These are phyloP conservation scores for Cetoscarus ocellatus DNA, from an alignment of 2,797 vertebrate species.

Conservation along the genomic window DNA sequence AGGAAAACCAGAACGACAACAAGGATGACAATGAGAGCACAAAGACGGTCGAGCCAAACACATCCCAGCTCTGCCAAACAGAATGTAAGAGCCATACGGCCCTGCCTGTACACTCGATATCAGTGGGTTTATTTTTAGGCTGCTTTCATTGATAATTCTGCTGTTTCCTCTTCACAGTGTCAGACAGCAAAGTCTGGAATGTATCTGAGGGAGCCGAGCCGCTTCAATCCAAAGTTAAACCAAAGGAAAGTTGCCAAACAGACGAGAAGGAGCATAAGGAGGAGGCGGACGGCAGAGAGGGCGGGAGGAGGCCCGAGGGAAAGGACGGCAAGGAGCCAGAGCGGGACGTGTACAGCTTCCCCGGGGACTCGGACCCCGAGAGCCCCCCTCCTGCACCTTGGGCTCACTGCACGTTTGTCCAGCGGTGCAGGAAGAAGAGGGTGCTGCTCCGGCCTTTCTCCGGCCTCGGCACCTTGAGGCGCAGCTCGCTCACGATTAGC, in stretches of 20 bases:
- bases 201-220: conserved; percentile 66
- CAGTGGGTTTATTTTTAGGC: conserved; percentile 16
- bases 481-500: conserved; percentile 49
- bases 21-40: conserved; percentile 54
- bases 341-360: conserved; percentile 85
- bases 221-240: conserved; percentile 73
- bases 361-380: conserved; percentile 85
- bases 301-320: conserved; percentile 48
- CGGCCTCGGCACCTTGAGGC: conserved; percentile 71
- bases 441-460: conserved; percentile 85
- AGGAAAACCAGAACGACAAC: conserved; percentile 40
- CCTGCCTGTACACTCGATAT: conserved; percentile 22
- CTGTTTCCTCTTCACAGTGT: conserved; percentile 67
- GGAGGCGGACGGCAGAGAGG: conserved; percentile 45
- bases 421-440: conserved; percentile 82
- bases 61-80: conserved; percentile 60
- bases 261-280: conserved; percentile 53
- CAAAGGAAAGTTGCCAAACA: conserved; percentile 78
- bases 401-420: conserved; percentile 86
- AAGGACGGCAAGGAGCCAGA: conserved; percentile 59
- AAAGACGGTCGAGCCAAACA: conserved; percentile 71
- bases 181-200: conserved; percentile 69
- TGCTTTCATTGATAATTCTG: conserved; percentile 42
- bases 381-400: conserved; percentile 85
- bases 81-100: conserved; percentile 65